phyloP scores from a whole-genome alignment of 2,888 invertebrate genomes.

The Drosophila fungiperda region DNA sequence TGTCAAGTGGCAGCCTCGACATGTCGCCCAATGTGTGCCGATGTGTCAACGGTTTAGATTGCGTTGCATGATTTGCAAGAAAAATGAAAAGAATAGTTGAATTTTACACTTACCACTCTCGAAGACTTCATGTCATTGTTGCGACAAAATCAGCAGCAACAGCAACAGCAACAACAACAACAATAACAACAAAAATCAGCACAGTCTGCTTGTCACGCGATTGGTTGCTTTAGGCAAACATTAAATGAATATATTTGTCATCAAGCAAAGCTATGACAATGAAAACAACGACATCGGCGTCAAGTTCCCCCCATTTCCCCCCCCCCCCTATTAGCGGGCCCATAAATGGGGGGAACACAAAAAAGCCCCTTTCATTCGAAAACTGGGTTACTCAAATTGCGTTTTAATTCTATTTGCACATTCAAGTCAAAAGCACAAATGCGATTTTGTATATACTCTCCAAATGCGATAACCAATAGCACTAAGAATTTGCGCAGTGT shows the following conservation, averaged over 20 bases:
- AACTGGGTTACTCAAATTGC: conserved; percentile 65
- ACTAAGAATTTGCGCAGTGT: conserved; percentile 52
- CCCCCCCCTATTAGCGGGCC: conserved; percentile 65
- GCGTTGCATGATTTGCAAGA: conserved; percentile 80
- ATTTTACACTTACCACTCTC: conserved; percentile 68
- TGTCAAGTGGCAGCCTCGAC: conserved; percentile 50
- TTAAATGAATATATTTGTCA: conserved; percentile 80
- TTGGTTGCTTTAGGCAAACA: conserved; percentile 73
- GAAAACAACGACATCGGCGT: conserved; percentile 36
- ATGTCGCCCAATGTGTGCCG: conserved; percentile 52
- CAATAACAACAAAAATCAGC: conserved; percentile 51
- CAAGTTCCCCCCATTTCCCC: conserved; percentile 44
- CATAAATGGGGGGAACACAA: conserved; percentile 28
- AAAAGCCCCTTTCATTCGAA: conserved; percentile 22
- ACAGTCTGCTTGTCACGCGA: conserved; percentile 73
- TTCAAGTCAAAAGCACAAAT: conserved; percentile 57
- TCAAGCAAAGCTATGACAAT: conserved; percentile 68
- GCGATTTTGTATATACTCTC: conserved; percentile 37
- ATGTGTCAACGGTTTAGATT: conserved; percentile 77
- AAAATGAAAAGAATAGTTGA: conserved; percentile 80
- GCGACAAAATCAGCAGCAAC: conserved; percentile 8
- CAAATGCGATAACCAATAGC: conserved; percentile 45
- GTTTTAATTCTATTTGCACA: conserved; percentile 77
- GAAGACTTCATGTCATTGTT: conserved; percentile 31
- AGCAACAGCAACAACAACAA: conserved; percentile 10